Evolutionary conservation across 2,113 vertebrate species (phyloP), one percentile per base, ranked within the genome.

Genomic region (Sula dactylatra): DNA sequence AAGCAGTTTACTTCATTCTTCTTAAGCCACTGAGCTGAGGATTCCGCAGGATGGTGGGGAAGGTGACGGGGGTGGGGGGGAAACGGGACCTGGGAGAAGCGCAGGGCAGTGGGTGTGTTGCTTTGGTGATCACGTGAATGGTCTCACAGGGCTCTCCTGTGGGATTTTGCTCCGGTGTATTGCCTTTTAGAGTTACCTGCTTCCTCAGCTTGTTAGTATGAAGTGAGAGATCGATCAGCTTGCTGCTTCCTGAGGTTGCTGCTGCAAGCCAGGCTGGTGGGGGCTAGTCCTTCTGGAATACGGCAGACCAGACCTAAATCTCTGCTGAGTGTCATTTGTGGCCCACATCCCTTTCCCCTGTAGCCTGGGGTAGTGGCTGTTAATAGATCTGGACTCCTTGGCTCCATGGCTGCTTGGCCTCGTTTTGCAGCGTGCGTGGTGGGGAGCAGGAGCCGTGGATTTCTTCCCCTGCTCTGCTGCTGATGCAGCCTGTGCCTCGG

Each of bases 391-490:
- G 25, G 24, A 29, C 34, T 26, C 15, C 36, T 76, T 1, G 1
- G 47, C 27, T 67, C 45, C 7, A 0, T 20, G 13, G 42, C 61
- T n/a, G 62, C 62, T 13, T 25, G 62, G 38, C 29, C 47, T 52
- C 24, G 6, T n/a, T 27, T 40, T 44, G 31, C 26, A 26, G 36
- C 6, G 0, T 6, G 9, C 2, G 3, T 15, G 15, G 24, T 9
- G 10, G 36, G 69, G 44, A 55, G 27, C 36, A 6, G 54, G 45
- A 61, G 47, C n/a, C 1, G 3, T 20, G 65, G 65, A 6, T 58
- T 79, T 16, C 14, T 10, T 36, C 16, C 50, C 44, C 26, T 17
- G 45, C 55, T n/a, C 71, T 25, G 71, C 40, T 27, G 47, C 45
- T 49, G 54, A 7, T 2, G 9, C 52, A 32, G 45, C 38, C 32